phyloP scores from a whole-genome alignment of 37 sponge, comb jelly and placozoan genomes.

The Cladorhizidae sp. region DNA sequence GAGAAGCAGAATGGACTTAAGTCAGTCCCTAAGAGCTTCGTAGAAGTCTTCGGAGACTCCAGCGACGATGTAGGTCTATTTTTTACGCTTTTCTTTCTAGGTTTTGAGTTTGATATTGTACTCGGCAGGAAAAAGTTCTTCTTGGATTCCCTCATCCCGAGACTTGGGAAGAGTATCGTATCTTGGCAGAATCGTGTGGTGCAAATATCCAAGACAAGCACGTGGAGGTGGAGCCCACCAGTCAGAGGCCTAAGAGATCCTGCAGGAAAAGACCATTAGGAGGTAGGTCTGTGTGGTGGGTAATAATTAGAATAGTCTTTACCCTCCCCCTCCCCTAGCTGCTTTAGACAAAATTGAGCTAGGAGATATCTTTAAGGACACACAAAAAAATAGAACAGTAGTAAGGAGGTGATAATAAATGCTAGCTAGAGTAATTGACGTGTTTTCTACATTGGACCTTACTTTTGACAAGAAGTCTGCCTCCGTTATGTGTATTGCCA shows the following conservation, averaged over 20 bases:
- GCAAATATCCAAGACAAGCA: background rate
- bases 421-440: too few relatives aligned
- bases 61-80: background rate
- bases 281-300: background rate
- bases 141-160: background rate
- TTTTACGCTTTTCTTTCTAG: background rate
- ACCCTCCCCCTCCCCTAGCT: too few relatives aligned
- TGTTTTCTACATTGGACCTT: too few relatives aligned
- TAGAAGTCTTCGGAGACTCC: background rate
- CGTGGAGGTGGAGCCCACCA: background rate
- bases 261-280: background rate
- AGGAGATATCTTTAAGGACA: too few relatives aligned
- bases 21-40: background rate
- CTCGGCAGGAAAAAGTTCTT: background rate
- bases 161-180: background rate
- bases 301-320: background rate
- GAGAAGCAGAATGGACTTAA: slow-evolving; percentile 4
- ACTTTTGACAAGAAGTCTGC: too few relatives aligned
- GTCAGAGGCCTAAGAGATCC: background rate
- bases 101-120: background rate
- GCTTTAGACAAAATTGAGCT: too few relatives aligned
- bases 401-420: too few relatives aligned
- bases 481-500: too few relatives aligned
- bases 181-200: background rate
- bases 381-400: too few relatives aligned